phyloP scores from a whole-genome alignment of 37 sponge, comb jelly and placozoan genomes.

The Theonella swinhoei region DNA sequence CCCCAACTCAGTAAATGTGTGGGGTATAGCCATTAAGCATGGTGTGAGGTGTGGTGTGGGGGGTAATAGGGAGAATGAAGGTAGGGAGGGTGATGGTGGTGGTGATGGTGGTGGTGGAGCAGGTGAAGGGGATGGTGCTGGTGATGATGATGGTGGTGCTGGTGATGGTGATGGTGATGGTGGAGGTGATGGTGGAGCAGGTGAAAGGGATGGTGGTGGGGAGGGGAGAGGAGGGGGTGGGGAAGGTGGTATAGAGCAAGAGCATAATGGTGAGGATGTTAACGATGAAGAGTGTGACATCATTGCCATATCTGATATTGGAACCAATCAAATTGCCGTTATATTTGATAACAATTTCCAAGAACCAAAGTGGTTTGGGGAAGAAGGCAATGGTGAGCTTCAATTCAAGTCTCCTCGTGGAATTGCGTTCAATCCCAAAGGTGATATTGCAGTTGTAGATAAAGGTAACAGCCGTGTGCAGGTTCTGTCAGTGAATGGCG shows the following conservation, averaged over 20 bases:
- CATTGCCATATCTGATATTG: conserved; percentile 27
- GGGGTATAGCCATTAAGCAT: background rate
- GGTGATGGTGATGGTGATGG: background rate
- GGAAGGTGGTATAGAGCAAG: background rate
- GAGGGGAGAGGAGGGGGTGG: background rate
- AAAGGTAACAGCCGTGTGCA: conserved; percentile 31
- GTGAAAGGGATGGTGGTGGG: background rate
- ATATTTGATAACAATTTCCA: background rate
- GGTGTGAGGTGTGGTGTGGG: background rate
- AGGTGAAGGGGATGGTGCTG: background rate
- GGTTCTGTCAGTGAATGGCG: background rate
- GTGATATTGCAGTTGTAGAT: conserved; percentile 11
- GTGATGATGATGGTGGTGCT: background rate
- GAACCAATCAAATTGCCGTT: background rate
- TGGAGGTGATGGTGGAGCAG: background rate
- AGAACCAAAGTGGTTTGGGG: background rate
- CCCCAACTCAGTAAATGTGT: background rate
- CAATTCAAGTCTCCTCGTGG: conserved; percentile 32
- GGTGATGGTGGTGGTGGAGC: background rate
- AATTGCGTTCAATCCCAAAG: conserved; percentile 21
- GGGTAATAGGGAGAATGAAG: background rate
- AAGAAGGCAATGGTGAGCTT: background rate
- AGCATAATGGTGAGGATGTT: too few species aligned
- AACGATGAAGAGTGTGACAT: background rate
- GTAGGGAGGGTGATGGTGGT: conserved; percentile 5